Evolutionary conservation across 2,888 invertebrate species (phyloP).

Genomic region (Apodemia zela): DNA sequence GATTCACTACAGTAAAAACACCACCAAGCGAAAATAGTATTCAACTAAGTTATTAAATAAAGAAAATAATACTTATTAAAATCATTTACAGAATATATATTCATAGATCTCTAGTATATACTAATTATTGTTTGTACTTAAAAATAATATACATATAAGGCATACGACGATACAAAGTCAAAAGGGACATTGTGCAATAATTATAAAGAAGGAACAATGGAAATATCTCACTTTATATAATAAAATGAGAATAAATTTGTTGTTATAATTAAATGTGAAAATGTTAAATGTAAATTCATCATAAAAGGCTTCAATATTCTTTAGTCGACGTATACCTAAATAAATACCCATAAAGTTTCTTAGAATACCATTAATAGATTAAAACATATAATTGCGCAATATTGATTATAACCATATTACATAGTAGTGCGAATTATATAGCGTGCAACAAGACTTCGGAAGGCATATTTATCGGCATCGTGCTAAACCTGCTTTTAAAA

Average conservation of each 20-base stretch:
- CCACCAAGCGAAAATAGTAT: neutral
- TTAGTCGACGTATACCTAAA: no score
- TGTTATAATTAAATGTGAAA: neutral
- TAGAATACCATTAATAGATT: no score
- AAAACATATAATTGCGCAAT: no score
- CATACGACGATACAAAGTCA: conserved; percentile 50
- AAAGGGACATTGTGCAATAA: conserved; percentile 58
- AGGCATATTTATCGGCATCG: no score
- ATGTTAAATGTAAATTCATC: neutral
- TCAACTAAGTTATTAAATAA: neutral
- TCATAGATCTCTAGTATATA: conserved; percentile 46
- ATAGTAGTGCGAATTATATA: no score
- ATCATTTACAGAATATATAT: conserved; percentile 31
- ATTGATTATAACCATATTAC: no score
- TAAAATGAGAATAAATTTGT: neutral
- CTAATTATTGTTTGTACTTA: conserved; percentile 54
- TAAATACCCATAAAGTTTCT: no score
- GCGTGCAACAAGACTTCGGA: no score
- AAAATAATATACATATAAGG: conserved; percentile 61
- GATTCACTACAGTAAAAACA: neutral
- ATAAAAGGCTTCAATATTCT: neutral
- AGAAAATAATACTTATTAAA: conserved; percentile 24
- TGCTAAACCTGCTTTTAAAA: no score
- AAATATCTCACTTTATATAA: neutral
- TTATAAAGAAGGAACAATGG: neutral